Evolutionary conservation across 2,113 vertebrate genomes (phyloP).

Genomic region (Trogon melanurus): DNA sequence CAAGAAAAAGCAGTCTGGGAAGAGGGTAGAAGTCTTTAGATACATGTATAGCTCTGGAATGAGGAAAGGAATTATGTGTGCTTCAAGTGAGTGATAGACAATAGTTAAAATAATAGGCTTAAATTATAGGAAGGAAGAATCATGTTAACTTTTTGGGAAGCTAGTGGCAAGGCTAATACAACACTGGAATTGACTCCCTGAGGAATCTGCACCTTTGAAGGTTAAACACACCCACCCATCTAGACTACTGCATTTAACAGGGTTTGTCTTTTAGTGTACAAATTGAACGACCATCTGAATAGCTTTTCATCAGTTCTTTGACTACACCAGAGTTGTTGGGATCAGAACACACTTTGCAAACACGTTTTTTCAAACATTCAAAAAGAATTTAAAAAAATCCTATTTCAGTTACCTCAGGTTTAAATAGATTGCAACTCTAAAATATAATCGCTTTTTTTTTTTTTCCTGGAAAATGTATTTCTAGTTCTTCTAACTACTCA

Average conservation of each 20-base stretch:
- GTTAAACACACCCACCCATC: neutral
- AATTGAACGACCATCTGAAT: neutral
- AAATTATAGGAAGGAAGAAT: neutral
- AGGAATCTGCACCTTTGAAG: neutral
- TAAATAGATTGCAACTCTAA: neutral
- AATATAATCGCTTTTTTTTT: neutral
- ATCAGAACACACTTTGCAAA: neutral
- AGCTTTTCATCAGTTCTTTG: neutral
- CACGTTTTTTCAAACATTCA: neutral
- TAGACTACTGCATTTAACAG: neutral
- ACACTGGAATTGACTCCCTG: neutral
- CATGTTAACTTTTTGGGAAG: neutral
- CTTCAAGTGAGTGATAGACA: neutral
- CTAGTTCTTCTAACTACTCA: neutral
- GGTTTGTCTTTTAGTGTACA: neutral
- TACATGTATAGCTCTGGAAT: neutral
- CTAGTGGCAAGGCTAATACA: neutral
- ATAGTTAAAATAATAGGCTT: neutral
- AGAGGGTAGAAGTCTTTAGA: neutral
- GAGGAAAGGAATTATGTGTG: neutral
- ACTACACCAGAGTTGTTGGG: neutral
- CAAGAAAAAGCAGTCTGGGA: neutral
- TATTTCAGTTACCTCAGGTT: neutral
- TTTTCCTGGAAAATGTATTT: neutral
- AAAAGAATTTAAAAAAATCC: neutral